Evolutionary conservation across 2,113 vertebrate species (phyloP).

Genomic region (Pandion haliaetus): DNA sequence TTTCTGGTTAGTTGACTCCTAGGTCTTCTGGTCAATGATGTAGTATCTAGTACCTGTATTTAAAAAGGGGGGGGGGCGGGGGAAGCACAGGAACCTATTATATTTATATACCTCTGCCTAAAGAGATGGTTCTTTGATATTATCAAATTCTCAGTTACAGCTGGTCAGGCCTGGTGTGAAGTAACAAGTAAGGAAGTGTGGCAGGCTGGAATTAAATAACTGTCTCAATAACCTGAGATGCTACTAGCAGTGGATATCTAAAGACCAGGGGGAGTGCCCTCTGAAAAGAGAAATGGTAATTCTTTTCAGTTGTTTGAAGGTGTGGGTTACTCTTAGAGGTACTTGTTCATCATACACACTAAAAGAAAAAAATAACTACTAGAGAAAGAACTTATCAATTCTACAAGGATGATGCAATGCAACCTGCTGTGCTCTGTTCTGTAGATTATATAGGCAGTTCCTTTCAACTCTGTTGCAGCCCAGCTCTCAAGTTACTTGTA

Average conservation of each 20-base stretch:
- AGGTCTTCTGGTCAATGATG: neutral
- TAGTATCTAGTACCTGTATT: neutral
- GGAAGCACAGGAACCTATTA: accelerated
- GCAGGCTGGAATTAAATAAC: neutral
- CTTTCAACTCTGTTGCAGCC: neutral
- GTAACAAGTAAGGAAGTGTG: neutral
- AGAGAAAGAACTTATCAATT: neutral
- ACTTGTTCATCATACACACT: neutral
- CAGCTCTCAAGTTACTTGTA: neutral
- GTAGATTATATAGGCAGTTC: neutral
- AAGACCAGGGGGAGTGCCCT: neutral
- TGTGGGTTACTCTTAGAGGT: neutral
- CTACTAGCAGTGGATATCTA: neutral
- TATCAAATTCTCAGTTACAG: neutral
- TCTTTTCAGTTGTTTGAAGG: neutral
- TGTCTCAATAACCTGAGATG: neutral
- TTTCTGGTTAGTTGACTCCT: neutral
- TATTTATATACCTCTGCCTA: neutral
- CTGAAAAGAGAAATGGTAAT: neutral
- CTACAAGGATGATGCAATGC: neutral
- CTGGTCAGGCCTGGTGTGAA: neutral
- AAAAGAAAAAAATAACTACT: neutral
- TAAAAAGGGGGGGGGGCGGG: neutral
- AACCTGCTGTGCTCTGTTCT: neutral
- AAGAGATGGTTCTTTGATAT: neutral